Conservation (phyloP, 2,113 vertebrate species). For the Anoplopoma fimbria region DNA sequence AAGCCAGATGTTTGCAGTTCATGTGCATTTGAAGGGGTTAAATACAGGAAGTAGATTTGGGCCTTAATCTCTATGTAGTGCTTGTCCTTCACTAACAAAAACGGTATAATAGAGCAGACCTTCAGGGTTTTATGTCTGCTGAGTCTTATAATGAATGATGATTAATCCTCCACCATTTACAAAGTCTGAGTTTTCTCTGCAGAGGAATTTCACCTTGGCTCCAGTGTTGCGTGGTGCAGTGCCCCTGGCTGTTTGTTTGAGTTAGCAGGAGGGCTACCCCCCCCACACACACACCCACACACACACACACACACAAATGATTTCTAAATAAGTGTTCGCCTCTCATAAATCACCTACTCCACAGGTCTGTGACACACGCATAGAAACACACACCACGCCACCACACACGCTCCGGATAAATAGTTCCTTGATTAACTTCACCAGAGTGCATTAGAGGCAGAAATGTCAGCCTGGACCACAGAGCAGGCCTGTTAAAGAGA, state of each 20-base stretch:
- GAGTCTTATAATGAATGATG: conserved; percentile 57
- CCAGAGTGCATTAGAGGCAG: conserved; percentile 53
- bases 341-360: conserved; percentile 75
- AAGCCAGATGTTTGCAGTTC: conserved; percentile 48
- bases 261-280: conserved; percentile 45
- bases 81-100: conserved; percentile 67
- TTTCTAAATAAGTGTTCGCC: conserved; percentile 71
- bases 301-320: conserved; percentile 38
- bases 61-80: conserved; percentile 42
- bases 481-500: conserved; percentile 34
- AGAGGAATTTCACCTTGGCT: conserved; percentile 54
- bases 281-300: background rate
- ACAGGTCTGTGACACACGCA: conserved; percentile 53
- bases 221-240: conserved; percentile 43
- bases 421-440: conserved; percentile 74
- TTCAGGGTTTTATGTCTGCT: conserved; percentile 48
- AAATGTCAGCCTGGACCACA: conserved; percentile 53
- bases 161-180: conserved; percentile 54
- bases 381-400: conserved; percentile 36
- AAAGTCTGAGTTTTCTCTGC: conserved; percentile 49
- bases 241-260: conserved; percentile 70
- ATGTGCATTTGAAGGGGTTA: conserved; percentile 33
- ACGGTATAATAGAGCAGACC: conserved; percentile 47
- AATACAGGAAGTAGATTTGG: conserved; percentile 61
- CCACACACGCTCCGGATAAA: conserved; percentile 65